Base-by-base conservation (phyloP, 2,888 invertebrate genomes). In the Lordiphosa fenestrarum region DNA sequence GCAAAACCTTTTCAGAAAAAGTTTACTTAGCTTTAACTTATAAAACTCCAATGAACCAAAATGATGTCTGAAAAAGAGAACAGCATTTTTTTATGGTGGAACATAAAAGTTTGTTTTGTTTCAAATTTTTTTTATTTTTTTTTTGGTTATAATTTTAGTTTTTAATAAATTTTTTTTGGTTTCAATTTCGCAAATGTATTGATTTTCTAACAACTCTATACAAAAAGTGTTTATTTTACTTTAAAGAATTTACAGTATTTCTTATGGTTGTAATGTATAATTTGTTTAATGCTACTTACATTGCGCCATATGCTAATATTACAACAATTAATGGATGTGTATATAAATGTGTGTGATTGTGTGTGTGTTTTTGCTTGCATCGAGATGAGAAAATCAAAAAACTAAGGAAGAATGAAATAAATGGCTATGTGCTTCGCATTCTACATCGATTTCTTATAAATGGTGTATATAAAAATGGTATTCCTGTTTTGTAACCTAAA, bases 181-280 rank as follows among this genome's bases (percentile, higher is more conserved):
- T 75, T 78, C 50, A 70, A 76, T 69, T 69, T 62, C 67, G 49
- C 68, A 67, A 23, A 71, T 74, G 50, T 61, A 68, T 80, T 76
- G 72, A 73, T 76, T 76, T 83, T 69, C 61, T 72, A 83, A 78
- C 84, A 83, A 80, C 69, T 83, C 58, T 71, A 66, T 73, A 78
- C 69, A 76, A 80, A 76, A 83, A 73, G 71, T 73, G 69, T 73
- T 21, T 58, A 47, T 42, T 57, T 71, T 67, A 62, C 19, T 49
- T 57, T 49, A 62, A 55, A 3, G 37, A 54, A 60, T 69, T 47
- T 58, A 70, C 57, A 55, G 36, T 53, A 54, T 21, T 38, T 41
- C 35, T 46, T 35, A 33, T 19, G 12, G 10, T 53, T 46, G 37
- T n/a, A 30, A 33, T 47, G 44, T 52, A 61, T 53, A 51, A 40